A percentile compares a stretch with the other conserved stretches of the same genome.
phyloP scores from a whole-genome alignment of 2,888 invertebrate genomes.

The Synergus laeviventris region DNA sequence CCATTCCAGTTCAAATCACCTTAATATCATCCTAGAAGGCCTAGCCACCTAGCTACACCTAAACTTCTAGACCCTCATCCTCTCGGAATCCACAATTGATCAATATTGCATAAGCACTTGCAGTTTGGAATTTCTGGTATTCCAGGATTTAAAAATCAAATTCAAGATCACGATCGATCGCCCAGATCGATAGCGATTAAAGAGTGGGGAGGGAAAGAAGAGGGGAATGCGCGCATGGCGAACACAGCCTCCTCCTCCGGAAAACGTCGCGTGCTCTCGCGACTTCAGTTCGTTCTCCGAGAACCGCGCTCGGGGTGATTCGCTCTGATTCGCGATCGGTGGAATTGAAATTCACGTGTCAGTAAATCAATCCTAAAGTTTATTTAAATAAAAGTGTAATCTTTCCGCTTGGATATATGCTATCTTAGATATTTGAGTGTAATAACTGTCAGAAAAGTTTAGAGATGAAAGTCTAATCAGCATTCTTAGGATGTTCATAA shows the following conservation, averaged over 20 bases:
- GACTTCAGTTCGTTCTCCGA: constrained; percentile 40
- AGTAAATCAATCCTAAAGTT: background rate
- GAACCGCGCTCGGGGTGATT: constrained; percentile 39
- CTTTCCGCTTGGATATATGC: background rate
- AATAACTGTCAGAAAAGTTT: background rate
- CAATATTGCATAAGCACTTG: background rate
- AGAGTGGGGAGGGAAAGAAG: constrained; percentile 15
- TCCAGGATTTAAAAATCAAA: background rate
- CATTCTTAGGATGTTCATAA: constrained; percentile 23
- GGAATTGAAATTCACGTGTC: constrained; percentile 2
- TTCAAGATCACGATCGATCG: constrained; percentile 27
- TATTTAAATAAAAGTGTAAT: background rate
- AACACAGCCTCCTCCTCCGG: constrained; percentile 31
- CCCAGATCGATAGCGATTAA: constrained; percentile 14
- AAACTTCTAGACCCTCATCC: background rate
- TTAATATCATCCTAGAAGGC: background rate
- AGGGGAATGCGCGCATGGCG: constrained; percentile 42
- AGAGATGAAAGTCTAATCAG: constrained; percentile 25
- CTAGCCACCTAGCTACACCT: background rate
- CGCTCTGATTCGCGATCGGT: constrained; percentile 24
- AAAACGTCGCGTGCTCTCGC: constrained; percentile 33
- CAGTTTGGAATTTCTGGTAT: background rate
- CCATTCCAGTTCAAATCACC: background rate
- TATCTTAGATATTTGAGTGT: background rate
- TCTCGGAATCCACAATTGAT: background rate